Base-by-base conservation (phyloP, 2,113 vertebrate genomes). In the Dermatemys mawii region DNA sequence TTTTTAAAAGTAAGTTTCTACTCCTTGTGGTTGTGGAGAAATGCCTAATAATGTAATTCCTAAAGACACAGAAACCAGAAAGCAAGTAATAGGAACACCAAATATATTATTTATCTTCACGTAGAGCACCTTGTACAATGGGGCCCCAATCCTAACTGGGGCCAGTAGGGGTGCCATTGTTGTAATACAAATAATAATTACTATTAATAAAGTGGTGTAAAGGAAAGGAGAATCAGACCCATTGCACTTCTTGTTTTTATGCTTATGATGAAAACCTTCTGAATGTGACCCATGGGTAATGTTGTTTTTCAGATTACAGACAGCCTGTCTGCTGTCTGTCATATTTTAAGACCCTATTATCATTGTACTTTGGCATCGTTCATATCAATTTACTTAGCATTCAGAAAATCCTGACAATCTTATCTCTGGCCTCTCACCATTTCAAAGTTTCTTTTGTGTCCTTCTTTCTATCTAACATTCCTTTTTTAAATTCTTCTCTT, bases 381-480 rank as follows among this genome's bases (percentile, higher is more conserved):
- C 49, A 60, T 93, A 81, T 85, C 92, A 84, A 82, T 0, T 0
- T 27, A 19, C 35, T 87, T 67, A 85, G 88, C 84, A 84, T 91
- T 94, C 76, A 44, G 94, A 84, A 90, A 86, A 81, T 76, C 84
- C 86, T 91, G 48, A 80, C 88, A 83, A 11, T 44, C 12, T 81
- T 26, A 9, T 1, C 4, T 73, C 48, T 57, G 27, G 11, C 78
- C 79, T 79, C 80, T 94, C 82, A 5, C 57, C 67, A 9, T 55
- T 85, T 92, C 76, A 90, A 90, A 75, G 44, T 27, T 49, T 87
- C 54, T 32, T 92, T 90, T 91, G 84, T 90, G 32, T 78, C 80
- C 78, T 27, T 78, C 8, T 46, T 38, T 2, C 83, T 97, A 96
- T 78, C 89, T 85, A 79, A 10, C 1, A 2, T 2, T 55, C 67